These are phyloP conservation scores for Ranitomeya variabilis DNA, from an alignment of 2,113 vertebrate genomes.

Conservation along the genomic window DNA sequence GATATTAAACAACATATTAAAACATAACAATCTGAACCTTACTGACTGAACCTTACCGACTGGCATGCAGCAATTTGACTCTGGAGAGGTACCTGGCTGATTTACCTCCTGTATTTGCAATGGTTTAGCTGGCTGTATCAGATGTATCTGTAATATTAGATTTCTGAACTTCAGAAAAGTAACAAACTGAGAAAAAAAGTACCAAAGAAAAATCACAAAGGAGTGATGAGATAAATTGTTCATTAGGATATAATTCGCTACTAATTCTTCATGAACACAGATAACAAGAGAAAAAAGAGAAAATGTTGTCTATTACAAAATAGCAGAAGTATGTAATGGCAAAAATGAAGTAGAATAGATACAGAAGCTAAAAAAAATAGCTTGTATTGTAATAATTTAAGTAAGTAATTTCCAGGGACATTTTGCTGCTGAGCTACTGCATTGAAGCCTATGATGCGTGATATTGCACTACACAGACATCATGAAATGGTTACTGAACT, in stretches of 20 bases:
- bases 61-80: too few relatives aligned
- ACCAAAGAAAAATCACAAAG: background rate
- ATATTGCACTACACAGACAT: background rate
- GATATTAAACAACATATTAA: too few relatives aligned
- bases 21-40: too few relatives aligned
- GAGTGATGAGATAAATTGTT: background rate
- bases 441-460: conserved; percentile 4
- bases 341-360: background rate
- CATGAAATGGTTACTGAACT: background rate
- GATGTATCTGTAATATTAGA: background rate
- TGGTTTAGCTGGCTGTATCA: background rate
- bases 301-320: background rate
- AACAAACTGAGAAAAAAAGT: background rate
- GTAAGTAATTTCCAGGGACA: conserved; percentile 9
- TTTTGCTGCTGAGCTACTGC: background rate
- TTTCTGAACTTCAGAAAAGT: background rate
- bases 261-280: background rate
- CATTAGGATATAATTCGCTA: background rate
- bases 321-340: background rate
- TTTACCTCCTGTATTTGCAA: background rate
- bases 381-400: background rate
- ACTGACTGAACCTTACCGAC: too few relatives aligned
- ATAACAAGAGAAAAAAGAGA: background rate
- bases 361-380: background rate
- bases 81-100: background rate